Base-by-base conservation (phyloP, 1,140 invertebrate species). In the Pogonus chalceus region DNA sequence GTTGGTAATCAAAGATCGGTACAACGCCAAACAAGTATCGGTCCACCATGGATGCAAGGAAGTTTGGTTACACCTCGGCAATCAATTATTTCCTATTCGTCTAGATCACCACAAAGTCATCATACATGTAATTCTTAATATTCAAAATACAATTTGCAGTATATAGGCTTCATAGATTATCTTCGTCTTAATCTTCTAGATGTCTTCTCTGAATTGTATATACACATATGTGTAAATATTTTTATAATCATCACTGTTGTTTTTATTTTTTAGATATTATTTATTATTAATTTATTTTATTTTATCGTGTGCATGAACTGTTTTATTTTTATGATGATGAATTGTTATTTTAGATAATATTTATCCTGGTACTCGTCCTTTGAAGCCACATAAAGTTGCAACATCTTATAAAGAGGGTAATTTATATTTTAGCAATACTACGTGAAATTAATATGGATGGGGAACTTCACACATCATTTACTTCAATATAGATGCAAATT, bases 61-160 rank as follows among this genome's bases (percentile, higher is more conserved):
- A 63, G 62, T 53, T 61, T 66, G 23, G 58, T 74, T 52, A 79
- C 80, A 35, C 79, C 82, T 35, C 72, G 81, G 23, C 77, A 80
- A 50, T 87, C 82, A 20, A 76, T 84, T 60, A 74, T 85, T 61
- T 84, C 83, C 9, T 76, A 79, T 56, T 82, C 81, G n/a, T 85
- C 85, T 35, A 74, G 80, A 58, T 83, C 80, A 31, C 79, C 79
- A 57, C 77, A 77, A 37, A 88, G 85, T 55, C 86, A 90, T 73
- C 86, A 89, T 63, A 87, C 85, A 75, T 90, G 87, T 90, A 89
- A 86, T 67, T 68, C 43, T 35, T 18, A 4, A 2, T 2, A 2
- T 48, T 16, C n/a, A 35, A 9, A 35, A n/a, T 9, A 9, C 7
- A n/a, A 35, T 7, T n/a, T n/a, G n/a, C n/a, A 35, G 7, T 9